Conservation (phyloP, 2,888 invertebrate genomes). For the Callimorpha dominula region DNA sequence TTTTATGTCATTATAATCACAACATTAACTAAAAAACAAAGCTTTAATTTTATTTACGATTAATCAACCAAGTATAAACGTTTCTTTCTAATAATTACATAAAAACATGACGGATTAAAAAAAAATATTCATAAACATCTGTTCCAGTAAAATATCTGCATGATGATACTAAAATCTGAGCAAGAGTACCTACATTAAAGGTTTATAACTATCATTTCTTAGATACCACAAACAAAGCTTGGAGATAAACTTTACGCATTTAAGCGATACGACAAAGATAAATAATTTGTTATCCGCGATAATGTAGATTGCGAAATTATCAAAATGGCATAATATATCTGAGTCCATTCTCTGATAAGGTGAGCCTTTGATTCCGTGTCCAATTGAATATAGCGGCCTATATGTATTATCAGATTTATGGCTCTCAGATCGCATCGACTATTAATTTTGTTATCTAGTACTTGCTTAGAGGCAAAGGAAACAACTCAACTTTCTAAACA, state of each 20-base stretch:
- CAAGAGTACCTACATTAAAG: background rate
- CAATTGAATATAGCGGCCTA: conserved; percentile 45
- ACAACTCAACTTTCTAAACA: conserved; percentile 50
- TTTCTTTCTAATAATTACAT: no score
- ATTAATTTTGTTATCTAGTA: conserved; percentile 53
- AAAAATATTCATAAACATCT: no score
- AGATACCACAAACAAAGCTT: conserved; percentile 33
- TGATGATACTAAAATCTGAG: no score
- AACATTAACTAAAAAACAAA: no score
- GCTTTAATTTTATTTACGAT: no score
- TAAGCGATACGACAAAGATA: conserved; percentile 29
- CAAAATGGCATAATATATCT: conserved; percentile 41
- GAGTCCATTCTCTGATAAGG: conserved; percentile 44
- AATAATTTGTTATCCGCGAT: conserved; percentile 44
- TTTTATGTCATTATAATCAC: no score
- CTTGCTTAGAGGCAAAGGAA: conserved; percentile 39
- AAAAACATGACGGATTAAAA: no score
- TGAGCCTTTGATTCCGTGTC: conserved; percentile 44
- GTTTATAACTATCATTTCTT: conserved; percentile 23
- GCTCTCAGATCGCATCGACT: conserved; percentile 44
- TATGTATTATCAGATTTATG: conserved; percentile 54
- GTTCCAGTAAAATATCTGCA: no score
- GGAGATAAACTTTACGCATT: conserved; percentile 34
- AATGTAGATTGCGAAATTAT: conserved; percentile 43
- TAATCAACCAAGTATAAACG: no score